Conservation (phyloP, 2,113 vertebrate genomes). For the Dipodomys merriami region DNA sequence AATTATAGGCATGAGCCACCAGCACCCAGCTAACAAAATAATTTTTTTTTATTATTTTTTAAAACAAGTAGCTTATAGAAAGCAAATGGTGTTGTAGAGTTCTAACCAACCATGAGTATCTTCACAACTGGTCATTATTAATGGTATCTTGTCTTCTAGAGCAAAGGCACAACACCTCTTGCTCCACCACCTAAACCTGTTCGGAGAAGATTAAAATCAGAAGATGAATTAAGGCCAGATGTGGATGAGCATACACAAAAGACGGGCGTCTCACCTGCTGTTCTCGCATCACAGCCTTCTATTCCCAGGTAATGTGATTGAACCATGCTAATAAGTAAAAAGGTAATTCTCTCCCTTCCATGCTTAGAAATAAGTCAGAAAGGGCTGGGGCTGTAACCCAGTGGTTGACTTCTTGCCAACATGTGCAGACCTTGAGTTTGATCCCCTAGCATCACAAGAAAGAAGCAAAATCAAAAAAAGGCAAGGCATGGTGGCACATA, state of each 20-base stretch:
- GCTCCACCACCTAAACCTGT: conserved; percentile 98
- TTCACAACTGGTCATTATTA: not conserved
- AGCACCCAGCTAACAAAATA: too few species aligned
- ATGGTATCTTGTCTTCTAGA: conserved; percentile 82
- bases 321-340: not conserved
- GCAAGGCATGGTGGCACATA: too few species aligned
- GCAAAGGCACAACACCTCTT: conserved; percentile 94
- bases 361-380: not conserved
- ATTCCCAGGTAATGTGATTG: conserved; percentile 92
- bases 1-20: too few species aligned
- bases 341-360: not conserved
- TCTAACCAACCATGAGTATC: not conserved
- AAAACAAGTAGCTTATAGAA: conserved; percentile 31
- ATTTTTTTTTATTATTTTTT: conserved; percentile 29
- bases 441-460: too few species aligned
- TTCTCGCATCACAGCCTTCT: conserved; percentile 95
- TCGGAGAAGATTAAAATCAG: conserved; percentile 97
- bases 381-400: too few species aligned
- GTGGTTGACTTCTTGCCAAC: too few species aligned
- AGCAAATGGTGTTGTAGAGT: not conserved
- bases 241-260: conserved; percentile 94
- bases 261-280: conserved; percentile 91
- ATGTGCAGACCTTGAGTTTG: too few species aligned
- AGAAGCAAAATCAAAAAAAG: too few species aligned
- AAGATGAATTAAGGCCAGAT: conserved; percentile 96